phyloP scores from a whole-genome alignment of 2,113 vertebrate species.

The Cyanistes caeruleus region DNA sequence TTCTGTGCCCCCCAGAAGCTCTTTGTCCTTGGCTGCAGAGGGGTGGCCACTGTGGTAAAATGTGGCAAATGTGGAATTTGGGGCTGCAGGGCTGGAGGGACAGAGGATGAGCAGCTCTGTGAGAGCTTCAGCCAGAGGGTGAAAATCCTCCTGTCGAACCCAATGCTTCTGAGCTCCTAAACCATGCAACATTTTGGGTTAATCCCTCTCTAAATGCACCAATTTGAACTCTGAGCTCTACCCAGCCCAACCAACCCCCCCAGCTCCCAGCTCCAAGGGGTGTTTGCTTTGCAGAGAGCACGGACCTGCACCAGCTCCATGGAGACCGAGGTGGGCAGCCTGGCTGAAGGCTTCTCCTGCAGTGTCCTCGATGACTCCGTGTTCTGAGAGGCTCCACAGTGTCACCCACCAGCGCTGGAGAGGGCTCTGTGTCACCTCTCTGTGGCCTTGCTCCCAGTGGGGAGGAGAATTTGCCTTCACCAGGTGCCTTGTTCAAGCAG shows the following conservation, averaged over 20 bases:
- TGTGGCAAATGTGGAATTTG: background rate
- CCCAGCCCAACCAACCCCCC: background rate
- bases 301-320: constrained; percentile 23
- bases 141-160: background rate
- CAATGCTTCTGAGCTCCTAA: background rate
- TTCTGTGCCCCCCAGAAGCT: background rate
- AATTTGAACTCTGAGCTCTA: rapidly evolving
- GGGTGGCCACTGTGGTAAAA: background rate
- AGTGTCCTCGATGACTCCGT: background rate
- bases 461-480: background rate
- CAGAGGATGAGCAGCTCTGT: background rate
- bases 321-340: background rate
- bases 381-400: background rate
- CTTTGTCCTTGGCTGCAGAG: background rate
- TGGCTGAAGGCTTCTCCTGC: background rate
- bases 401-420: rapidly evolving
- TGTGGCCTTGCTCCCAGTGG: rapidly evolving
- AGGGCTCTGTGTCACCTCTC: background rate
- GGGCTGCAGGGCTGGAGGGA: background rate
- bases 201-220: background rate
- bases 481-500: background rate
- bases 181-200: rapidly evolving
- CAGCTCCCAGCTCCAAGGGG: background rate
- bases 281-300: constrained; percentile 47
- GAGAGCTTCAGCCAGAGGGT: background rate